Percentiles rank a stretch among this genome's conserved stretches.
Evolutionary conservation across 1,140 invertebrate genomes (phyloP).

Genomic region (Brachystomella parvula): DNA sequence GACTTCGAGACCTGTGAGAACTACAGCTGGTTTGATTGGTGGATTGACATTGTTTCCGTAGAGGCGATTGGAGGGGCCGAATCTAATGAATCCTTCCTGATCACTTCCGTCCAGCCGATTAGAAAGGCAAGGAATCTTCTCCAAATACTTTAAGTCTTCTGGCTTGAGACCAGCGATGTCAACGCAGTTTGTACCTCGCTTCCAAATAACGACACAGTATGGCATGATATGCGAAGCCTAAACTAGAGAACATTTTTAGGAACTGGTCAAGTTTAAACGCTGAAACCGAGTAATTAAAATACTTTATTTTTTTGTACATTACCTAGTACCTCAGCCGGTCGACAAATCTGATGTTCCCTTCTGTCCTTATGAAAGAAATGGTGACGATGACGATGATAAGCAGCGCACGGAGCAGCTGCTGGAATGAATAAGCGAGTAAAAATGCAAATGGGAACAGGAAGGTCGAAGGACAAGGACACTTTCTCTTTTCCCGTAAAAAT

Average conservation of each 20-base stretch:
- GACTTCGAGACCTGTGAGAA: slow-evolving; percentile 73
- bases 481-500: too few relatives aligned
- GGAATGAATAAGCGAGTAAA: too few relatives aligned
- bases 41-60: slow-evolving; percentile 11
- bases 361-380: too few relatives aligned
- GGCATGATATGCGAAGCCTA: slow-evolving; percentile 21
- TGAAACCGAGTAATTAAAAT: not conserved
- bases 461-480: too few relatives aligned
- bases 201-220: slow-evolving; percentile 37
- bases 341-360: too few relatives aligned
- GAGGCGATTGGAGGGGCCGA: slow-evolving; percentile 22
- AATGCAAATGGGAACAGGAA: too few relatives aligned
- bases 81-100: slow-evolving; percentile 36
- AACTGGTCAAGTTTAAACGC: not conserved
- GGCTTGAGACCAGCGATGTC: slow-evolving; percentile 37
- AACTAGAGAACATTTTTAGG: too few relatives aligned
- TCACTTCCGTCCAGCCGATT: slow-evolving; percentile 26
- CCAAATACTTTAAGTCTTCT: slow-evolving; percentile 34
- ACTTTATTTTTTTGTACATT: too few relatives aligned
- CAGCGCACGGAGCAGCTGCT: too few relatives aligned
- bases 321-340: too few relatives aligned
- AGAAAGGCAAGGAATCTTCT: slow-evolving; percentile 36
- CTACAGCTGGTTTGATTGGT: slow-evolving; percentile 57
- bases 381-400: too few relatives aligned
- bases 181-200: slow-evolving; percentile 20